phyloP scores from a whole-genome alignment of 2,888 invertebrate species.

The Drosophila falleni region DNA sequence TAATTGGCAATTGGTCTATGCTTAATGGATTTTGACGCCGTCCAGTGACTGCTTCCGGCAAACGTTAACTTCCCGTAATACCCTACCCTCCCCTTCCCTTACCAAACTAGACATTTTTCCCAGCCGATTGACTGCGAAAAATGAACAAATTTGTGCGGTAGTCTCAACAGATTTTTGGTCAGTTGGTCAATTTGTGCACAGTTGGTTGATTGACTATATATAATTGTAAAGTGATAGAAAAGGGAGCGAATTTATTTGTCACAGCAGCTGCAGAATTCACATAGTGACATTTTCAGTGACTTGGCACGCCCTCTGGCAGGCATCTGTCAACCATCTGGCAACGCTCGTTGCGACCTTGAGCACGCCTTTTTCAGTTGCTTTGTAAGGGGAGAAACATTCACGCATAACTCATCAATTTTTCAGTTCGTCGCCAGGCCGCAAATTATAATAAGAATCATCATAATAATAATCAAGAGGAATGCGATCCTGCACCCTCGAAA shows the following conservation, averaged over 20 bases:
- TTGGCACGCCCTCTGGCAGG: slow-evolving; percentile 17
- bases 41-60: slow-evolving; percentile 60
- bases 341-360: slow-evolving; percentile 49
- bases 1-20: slow-evolving; percentile 74
- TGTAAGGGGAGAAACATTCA: background rate
- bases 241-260: background rate
- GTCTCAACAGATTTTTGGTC: slow-evolving; percentile 59
- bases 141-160: slow-evolving; percentile 38
- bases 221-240: background rate
- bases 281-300: slow-evolving; percentile 16
- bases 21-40: slow-evolving; percentile 74
- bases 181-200: slow-evolving; percentile 64
- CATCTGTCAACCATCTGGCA: slow-evolving; percentile 58
- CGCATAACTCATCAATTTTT: slow-evolving; percentile 37
- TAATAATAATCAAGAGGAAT: slow-evolving; percentile 37
- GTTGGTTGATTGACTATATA: slow-evolving; percentile 41
- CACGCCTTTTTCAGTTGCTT: slow-evolving; percentile 15
- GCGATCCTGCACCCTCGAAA: slow-evolving; percentile 51
- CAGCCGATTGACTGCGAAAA: slow-evolving; percentile 53
- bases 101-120: slow-evolving; percentile 31
- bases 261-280: slow-evolving; percentile 31
- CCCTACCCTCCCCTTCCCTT: background rate
- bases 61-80: slow-evolving; percentile 3
- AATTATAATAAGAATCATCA: slow-evolving; percentile 37
- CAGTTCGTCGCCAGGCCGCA: slow-evolving; percentile 35